Evolutionary conservation across 2,113 vertebrate genomes (phyloP).

Genomic region (Pantherophis guttatus): DNA sequence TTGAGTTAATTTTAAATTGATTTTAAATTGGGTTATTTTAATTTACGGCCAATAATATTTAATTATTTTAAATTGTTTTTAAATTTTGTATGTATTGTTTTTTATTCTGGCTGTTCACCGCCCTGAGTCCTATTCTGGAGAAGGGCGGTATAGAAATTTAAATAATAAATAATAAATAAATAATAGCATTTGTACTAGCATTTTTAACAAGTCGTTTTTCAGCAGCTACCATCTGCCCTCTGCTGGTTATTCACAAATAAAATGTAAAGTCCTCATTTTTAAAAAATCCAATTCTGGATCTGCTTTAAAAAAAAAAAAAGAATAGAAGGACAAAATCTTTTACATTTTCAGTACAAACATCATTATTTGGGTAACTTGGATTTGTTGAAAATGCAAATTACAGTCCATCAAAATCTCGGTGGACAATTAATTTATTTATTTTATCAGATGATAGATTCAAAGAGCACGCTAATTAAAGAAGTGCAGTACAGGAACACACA

Average conservation of each 20-base stretch:
- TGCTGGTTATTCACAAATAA: constrained; percentile 1
- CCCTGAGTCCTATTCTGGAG: no score
- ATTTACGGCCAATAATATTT: no score
- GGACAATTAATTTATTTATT: not conserved
- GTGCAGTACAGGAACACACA: not conserved
- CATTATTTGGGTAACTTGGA: not conserved
- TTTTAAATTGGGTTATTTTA: no score
- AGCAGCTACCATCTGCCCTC: constrained; percentile 4
- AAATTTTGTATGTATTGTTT: no score
- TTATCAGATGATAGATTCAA: not conserved
- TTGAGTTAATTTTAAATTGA: no score
- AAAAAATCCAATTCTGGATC: not conserved
- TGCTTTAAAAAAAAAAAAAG: not conserved
- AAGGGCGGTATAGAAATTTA: no score
- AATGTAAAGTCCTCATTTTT: not conserved
- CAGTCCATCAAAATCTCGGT: not conserved
- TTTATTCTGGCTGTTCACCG: no score
- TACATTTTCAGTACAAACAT: not conserved
- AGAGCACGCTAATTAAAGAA: not conserved
- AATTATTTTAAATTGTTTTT: no score
- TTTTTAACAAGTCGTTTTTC: not conserved
- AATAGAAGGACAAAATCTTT: not conserved
- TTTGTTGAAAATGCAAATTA: not conserved
- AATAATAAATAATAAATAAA: no score
- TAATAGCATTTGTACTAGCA: not conserved